These are phyloP conservation scores for Aromia moschata DNA, from an alignment of 2,888 invertebrate genomes.

Conservation along the genomic window DNA sequence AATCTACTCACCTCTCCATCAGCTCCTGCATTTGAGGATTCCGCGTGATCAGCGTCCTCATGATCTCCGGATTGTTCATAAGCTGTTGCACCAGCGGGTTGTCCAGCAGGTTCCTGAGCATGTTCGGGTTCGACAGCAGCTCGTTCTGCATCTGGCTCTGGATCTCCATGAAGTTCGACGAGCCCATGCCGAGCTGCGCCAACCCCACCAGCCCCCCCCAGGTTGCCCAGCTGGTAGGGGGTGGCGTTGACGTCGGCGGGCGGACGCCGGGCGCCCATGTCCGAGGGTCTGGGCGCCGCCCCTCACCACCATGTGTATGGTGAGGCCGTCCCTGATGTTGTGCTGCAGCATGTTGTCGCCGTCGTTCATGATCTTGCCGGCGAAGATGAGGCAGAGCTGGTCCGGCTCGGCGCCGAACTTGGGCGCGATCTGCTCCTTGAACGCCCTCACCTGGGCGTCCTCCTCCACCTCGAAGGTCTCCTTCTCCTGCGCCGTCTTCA, in stretches of 20 bases:
- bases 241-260: constrained; percentile 54
- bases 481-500: constrained; percentile 96
- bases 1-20: constrained; percentile 74
- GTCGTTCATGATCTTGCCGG: constrained; percentile 99
- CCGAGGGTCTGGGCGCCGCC: constrained; percentile 73
- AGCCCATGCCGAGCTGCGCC: constrained; percentile 77
- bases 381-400: constrained; percentile 95
- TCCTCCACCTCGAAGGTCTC: constrained; percentile 84
- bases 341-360: constrained; percentile 86
- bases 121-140: constrained; percentile 87
- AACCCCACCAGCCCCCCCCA: constrained; percentile 79
- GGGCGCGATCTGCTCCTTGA: constrained; percentile 83
- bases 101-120: constrained; percentile 90
- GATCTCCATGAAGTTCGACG: constrained; percentile 79
- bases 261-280: constrained; percentile 54
- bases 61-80: constrained; percentile 96
- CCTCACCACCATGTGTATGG: constrained; percentile 94
- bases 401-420: constrained; percentile 88
- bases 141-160: constrained; percentile 91
- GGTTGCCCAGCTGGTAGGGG: constrained; percentile 50
- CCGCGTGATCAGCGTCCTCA: constrained; percentile 89
- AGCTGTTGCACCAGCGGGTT: constrained; percentile 94
- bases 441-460: constrained; percentile 87
- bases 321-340: constrained; percentile 93
- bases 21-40: constrained; percentile 98